Evolutionary conservation across 1,140 invertebrate genomes (phyloP).

Genomic region (Drosophila arizonae): DNA sequence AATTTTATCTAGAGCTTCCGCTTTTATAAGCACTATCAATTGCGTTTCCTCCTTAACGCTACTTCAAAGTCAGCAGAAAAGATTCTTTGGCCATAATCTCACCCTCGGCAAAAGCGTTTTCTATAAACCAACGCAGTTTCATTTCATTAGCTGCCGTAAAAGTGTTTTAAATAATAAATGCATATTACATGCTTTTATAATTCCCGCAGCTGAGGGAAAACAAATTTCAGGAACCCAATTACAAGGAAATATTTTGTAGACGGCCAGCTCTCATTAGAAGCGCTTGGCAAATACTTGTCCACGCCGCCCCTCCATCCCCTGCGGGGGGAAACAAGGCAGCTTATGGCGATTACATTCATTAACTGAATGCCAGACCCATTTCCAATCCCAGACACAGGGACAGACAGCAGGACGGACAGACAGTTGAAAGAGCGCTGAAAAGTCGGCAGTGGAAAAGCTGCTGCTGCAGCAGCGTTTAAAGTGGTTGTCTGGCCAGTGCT

Average conservation of each 20-base stretch:
- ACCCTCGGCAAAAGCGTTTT: slow-evolving; percentile 1
- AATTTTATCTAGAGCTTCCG: too few species aligned
- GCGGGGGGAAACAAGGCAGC: slow-evolving; percentile 56
- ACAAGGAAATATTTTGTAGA: slow-evolving; percentile 60
- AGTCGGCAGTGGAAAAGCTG: slow-evolving; percentile 59
- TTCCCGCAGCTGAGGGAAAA: slow-evolving; percentile 15
- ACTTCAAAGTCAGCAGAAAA: neutral
- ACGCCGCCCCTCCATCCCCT: neutral
- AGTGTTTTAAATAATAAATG: slow-evolving; percentile 52
- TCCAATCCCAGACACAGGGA: slow-evolving; percentile 36
- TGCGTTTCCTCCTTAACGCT: neutral
- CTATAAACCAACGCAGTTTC: slow-evolving; percentile 7
- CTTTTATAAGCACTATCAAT: neutral
- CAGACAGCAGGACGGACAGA: slow-evolving; percentile 28
- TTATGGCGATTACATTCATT: slow-evolving; percentile 79
- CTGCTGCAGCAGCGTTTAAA: slow-evolving; percentile 14
- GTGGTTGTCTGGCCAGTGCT: neutral
- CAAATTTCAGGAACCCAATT: slow-evolving; percentile 54
- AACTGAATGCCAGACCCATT: slow-evolving; percentile 57
- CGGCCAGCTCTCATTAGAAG: slow-evolving; percentile 38
- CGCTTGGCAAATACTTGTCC: slow-evolving; percentile 12
- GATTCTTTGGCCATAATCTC: neutral
- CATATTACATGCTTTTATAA: slow-evolving; percentile 55
- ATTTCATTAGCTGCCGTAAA: slow-evolving; percentile 25
- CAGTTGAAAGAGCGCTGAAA: slow-evolving; percentile 57